Conservation (phyloP, 2,113 vertebrate genomes). For the Carassius auratus region DNA sequence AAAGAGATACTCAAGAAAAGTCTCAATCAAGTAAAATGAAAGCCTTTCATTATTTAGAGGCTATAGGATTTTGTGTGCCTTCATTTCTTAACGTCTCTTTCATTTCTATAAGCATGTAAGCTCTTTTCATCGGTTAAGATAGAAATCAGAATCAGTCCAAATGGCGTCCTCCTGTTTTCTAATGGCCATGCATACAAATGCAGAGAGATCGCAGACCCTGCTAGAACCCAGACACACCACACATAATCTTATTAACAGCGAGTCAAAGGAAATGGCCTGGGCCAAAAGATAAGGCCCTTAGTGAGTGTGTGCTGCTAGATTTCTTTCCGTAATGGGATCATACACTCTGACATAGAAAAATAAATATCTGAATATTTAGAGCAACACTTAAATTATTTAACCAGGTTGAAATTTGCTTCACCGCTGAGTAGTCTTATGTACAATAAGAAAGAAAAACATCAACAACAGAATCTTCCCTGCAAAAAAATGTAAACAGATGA, state of each 20-base stretch:
- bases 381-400: neutral
- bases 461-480: neutral
- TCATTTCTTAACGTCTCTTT: constrained; percentile 33
- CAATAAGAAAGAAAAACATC: constrained; percentile 1
- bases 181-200: constrained; percentile 32
- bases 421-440: constrained; percentile 15
- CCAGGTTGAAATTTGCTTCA: neutral
- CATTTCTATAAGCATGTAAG: neutral
- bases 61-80: neutral
- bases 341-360: constrained; percentile 13
- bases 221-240: constrained; percentile 39
- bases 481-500: constrained; percentile 52
- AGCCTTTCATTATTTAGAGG: constrained; percentile 1
- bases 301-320: constrained; percentile 17
- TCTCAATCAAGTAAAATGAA: constrained; percentile 19
- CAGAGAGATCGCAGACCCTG: constrained; percentile 1
- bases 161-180: constrained; percentile 10
- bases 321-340: constrained; percentile 10
- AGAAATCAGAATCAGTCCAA: constrained; percentile 16
- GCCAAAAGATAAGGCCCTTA: constrained; percentile 23
- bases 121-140: constrained; percentile 19
- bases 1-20: neutral
- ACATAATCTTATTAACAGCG: constrained; percentile 51
- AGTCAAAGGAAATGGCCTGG: constrained; percentile 47
- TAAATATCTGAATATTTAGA: constrained; percentile 43